Conservation (phyloP, 2,113 vertebrate genomes). For the Chaetorhynchus papuensis region DNA sequence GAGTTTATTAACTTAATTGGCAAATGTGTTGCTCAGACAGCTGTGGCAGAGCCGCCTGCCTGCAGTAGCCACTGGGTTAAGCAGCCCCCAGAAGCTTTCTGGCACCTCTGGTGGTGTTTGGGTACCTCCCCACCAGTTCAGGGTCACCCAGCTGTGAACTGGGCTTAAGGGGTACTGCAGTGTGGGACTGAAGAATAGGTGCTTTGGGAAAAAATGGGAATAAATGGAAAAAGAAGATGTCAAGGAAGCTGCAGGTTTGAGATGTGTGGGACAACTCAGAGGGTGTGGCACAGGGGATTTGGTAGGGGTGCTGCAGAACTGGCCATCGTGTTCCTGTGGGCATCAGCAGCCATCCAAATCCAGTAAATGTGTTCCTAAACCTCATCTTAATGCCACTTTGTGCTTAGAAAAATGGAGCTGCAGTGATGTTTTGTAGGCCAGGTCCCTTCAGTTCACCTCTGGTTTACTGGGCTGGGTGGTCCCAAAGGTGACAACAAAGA, state of each 20-base stretch:
- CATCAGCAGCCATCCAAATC: neutral
- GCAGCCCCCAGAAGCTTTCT: neutral
- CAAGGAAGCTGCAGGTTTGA: neutral
- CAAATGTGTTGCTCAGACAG: slow-evolving; percentile 33
- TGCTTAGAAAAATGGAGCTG: neutral
- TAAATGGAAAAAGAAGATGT: neutral
- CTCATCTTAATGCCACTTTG: neutral
- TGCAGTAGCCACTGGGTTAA: neutral
- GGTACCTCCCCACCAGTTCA: neutral
- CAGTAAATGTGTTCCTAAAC: neutral
- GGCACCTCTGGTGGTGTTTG: neutral
- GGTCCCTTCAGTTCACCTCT: neutral
- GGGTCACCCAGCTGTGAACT: neutral
- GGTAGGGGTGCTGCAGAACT: neutral
- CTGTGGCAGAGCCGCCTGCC: slow-evolving; percentile 6
- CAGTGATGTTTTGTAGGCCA: neutral
- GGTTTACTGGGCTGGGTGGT: neutral
- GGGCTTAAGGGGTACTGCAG: neutral
- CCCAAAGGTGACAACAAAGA: neutral
- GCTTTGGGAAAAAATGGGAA: neutral
- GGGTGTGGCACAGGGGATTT: neutral
- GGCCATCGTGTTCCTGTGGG: rapidly evolving
- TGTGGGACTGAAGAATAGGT: neutral
- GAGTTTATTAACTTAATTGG: slow-evolving; percentile 51
- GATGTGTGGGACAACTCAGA: rapidly evolving